Evolutionary conservation across 2,888 invertebrate genomes (phyloP).

Genomic region (Maniola hyperantus): DNA sequence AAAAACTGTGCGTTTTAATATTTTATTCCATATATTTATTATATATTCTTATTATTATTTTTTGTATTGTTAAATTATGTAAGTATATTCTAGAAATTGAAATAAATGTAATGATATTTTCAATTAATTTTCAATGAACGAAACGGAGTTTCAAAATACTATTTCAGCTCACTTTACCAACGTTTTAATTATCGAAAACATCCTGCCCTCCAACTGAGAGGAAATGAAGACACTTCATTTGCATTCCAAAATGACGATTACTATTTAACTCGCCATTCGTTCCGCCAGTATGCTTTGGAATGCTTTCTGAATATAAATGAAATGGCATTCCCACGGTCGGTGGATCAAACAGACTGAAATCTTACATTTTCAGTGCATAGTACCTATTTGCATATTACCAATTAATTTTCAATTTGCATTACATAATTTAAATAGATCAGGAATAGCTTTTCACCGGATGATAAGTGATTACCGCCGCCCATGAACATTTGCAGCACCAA

Average conservation of each 20-base stretch:
- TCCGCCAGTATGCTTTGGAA: conserved; percentile 17
- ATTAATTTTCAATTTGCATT: conserved; percentile 4
- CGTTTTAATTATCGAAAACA: conserved; percentile 1
- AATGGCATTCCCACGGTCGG: neutral
- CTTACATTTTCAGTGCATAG: neutral
- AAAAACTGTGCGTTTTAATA: too few relatives aligned
- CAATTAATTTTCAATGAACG: too few relatives aligned
- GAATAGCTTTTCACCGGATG: too few relatives aligned
- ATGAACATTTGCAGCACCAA: too few relatives aligned
- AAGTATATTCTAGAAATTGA: too few relatives aligned
- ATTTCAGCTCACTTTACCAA: neutral
- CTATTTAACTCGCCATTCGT: conserved; percentile 12
- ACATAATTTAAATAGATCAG: too few relatives aligned
- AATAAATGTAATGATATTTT: too few relatives aligned
- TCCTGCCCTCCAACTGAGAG: neutral
- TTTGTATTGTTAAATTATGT: too few relatives aligned
- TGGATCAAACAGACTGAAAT: neutral
- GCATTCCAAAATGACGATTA: conserved; percentile 14
- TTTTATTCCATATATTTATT: too few relatives aligned
- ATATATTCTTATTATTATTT: too few relatives aligned
- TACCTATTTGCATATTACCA: conserved; percentile 6
- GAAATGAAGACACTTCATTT: conserved; percentile 13
- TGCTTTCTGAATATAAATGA: conserved; percentile 21
- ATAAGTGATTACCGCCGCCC: too few relatives aligned
- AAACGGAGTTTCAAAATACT: neutral